phyloP scores from a whole-genome alignment of 2,888 invertebrate species.

The Molanna angustata region DNA sequence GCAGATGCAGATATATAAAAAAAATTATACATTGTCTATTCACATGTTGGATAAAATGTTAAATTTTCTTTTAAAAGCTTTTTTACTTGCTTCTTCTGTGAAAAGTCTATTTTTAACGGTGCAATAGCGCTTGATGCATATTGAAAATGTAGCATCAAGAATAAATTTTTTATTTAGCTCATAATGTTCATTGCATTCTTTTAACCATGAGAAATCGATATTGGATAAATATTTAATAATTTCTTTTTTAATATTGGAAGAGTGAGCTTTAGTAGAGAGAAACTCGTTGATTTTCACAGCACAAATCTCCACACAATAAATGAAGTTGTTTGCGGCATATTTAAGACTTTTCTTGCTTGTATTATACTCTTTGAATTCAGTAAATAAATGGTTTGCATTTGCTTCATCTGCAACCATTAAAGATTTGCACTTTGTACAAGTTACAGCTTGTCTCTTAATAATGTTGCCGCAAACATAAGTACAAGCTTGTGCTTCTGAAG shows the following conservation, averaged over 20 bases:
- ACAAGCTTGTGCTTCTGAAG: constrained; percentile 4
- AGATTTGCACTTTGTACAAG: background rate
- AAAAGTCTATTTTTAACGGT: background rate
- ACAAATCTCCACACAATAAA: constrained; percentile 2
- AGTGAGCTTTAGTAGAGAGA: background rate
- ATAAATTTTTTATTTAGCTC: background rate
- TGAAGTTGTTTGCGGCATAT: background rate
- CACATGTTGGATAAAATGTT: background rate
- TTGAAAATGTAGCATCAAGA: background rate
- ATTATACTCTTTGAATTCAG: constrained; percentile 1
- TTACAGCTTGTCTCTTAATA: background rate
- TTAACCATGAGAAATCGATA: background rate
- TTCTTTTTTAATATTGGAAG: no score
- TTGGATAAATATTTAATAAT: background rate
- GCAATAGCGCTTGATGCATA: background rate
- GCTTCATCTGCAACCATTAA: background rate
- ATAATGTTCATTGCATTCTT: background rate
- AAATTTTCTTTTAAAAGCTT: background rate
- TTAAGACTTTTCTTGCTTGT: background rate
- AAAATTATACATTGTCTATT: no score
- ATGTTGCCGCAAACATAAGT: constrained; percentile 1
- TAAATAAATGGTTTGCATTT: background rate
- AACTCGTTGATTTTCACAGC: background rate
- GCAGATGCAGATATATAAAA: no score
- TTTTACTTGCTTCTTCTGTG: background rate